Evolutionary conservation across 2,888 invertebrate species (phyloP).

Genomic region (Troides oblongomaculatus): DNA sequence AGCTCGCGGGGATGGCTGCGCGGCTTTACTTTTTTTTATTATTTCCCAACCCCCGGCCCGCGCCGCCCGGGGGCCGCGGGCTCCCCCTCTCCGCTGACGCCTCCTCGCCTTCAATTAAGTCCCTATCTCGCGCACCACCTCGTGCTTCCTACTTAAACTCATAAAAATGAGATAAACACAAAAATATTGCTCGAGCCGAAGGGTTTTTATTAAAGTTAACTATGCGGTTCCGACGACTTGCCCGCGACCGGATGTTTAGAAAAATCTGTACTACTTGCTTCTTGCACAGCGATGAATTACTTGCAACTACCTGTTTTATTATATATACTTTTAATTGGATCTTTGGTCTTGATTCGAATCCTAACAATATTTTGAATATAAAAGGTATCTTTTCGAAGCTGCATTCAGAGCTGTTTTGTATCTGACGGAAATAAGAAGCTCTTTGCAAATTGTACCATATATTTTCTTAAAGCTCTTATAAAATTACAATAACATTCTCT

Average conservation of each 20-base stretch:
- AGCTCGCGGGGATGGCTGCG: conserved; percentile 69
- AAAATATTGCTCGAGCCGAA: conserved; percentile 68
- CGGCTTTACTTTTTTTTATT: conserved; percentile 69
- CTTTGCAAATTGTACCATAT: too few relatives aligned
- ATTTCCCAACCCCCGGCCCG: conserved; percentile 37
- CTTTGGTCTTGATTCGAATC: too few relatives aligned
- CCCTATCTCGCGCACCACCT: conserved; percentile 72
- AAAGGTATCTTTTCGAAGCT: too few relatives aligned
- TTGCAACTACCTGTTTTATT: too few relatives aligned
- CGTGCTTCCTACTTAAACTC: conserved; percentile 72
- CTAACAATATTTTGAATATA: too few relatives aligned
- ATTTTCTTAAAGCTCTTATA: too few relatives aligned
- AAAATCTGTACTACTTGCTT: too few relatives aligned
- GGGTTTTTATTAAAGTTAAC: conserved; percentile 61
- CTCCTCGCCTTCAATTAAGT: conserved; percentile 76
- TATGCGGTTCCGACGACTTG: conserved; percentile 43
- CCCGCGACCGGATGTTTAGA: conserved; percentile 39
- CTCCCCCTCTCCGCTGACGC: conserved; percentile 50
- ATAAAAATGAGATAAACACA: conserved; percentile 74
- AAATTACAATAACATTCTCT: too few relatives aligned
- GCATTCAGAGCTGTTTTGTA: too few relatives aligned
- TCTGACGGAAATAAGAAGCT: too few relatives aligned
- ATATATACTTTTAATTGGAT: too few relatives aligned
- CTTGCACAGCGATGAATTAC: too few relatives aligned
- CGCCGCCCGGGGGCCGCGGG: conserved; percentile 20